Percentiles rank a stretch among this genome's conserved stretches.
Evolutionary conservation across 1,140 invertebrate species (phyloP).

Genomic region (Arion vulgaris): DNA sequence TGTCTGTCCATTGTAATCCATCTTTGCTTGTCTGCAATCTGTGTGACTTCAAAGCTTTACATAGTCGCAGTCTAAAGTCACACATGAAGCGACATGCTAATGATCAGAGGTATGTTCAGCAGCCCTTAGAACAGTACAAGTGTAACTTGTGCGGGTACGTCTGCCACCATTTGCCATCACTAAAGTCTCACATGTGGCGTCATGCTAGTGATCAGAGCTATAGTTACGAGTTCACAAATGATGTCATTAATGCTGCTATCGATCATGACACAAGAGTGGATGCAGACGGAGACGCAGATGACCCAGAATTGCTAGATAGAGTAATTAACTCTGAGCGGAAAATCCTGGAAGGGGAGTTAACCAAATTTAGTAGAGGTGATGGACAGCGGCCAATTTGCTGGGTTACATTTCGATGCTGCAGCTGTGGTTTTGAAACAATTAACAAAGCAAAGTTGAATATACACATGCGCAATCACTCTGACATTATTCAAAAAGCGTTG

Average conservation of each 20-base stretch:
- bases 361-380: conserved; percentile 39
- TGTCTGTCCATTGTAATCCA: conserved; percentile 53
- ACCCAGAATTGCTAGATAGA: conserved; percentile 52
- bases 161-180: conserved; percentile 71
- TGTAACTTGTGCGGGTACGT: conserved; percentile 73
- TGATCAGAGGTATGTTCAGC: conserved; percentile 70
- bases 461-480: conserved; percentile 69
- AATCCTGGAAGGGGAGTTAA: conserved; percentile 60
- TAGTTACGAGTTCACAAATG: conserved; percentile 70
- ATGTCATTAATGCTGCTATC: conserved; percentile 71
- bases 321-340: conserved; percentile 52
- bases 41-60: conserved; percentile 70
- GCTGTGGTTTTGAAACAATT: conserved; percentile 72
- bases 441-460: conserved; percentile 67
- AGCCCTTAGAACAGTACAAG: conserved; percentile 72
- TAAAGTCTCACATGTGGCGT: conserved; percentile 73
- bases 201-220: conserved; percentile 70
- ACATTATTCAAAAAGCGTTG: conserved; percentile 65
- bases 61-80: conserved; percentile 69
- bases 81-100: conserved; percentile 72
- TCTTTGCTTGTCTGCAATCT: conserved; percentile 64
- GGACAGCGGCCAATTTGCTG: conserved; percentile 59
- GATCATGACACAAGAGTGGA: conserved; percentile 67
- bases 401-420: conserved; percentile 70
- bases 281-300: conserved; percentile 49